Percentiles rank a stretch among this genome's conserved stretches.
These are phyloP conservation scores for Tetrax tetrax DNA, from an alignment of 2,113 vertebrate genomes.

Conservation along the genomic window DNA sequence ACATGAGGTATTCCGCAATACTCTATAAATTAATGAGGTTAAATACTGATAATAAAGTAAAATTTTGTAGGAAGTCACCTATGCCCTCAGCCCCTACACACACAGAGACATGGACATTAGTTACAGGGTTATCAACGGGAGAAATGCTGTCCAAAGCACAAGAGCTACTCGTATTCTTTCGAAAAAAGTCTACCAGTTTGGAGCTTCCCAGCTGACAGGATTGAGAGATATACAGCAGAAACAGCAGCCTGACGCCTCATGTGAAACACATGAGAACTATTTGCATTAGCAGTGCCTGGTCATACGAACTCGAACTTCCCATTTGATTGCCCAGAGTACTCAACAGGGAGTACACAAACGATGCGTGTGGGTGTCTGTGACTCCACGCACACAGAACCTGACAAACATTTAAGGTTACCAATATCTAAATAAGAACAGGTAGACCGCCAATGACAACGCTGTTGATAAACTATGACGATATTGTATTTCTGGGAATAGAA, in stretches of 20 bases:
- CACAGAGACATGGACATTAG: not conserved
- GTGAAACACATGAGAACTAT: not conserved
- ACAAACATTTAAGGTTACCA: not conserved
- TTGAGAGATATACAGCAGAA: not conserved
- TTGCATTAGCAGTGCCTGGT: not conserved
- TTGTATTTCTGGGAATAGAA: slow-evolving; percentile 12
- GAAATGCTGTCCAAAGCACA: not conserved
- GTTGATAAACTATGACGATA: not conserved
- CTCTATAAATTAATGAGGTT: slow-evolving; percentile 21
- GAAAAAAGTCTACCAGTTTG: not conserved
- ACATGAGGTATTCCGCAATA: not conserved
- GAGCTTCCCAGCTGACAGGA: not conserved
- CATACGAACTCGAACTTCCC: not conserved
- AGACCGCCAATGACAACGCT: not conserved
- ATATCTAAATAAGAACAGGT: not conserved
- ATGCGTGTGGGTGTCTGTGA: not conserved
- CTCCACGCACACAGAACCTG: not conserved
- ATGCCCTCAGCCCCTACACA: not conserved
- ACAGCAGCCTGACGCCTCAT: not conserved
- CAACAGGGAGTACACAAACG: too few relatives aligned
- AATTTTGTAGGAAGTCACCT: slow-evolving; percentile 21
- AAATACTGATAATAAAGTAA: not conserved
- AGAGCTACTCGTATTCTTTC: not conserved
- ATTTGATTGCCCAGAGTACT: not conserved
- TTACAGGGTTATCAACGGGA: not conserved